Evolutionary conservation across 1,140 invertebrate genomes (phyloP), one percentile per base, ranked within the genome.

Genomic region (Cotesia chilonis): DNA sequence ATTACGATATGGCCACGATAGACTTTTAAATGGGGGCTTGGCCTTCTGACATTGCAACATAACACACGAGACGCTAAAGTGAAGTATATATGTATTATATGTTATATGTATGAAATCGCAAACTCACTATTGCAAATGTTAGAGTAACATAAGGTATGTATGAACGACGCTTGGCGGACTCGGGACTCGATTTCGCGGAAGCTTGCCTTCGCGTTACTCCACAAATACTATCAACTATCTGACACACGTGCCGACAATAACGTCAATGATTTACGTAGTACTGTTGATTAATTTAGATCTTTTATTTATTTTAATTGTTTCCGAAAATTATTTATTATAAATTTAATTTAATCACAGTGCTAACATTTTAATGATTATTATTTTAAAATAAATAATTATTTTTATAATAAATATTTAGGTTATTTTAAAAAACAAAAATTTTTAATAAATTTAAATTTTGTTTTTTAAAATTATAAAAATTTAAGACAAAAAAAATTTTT

Each of bases 141-240:
- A 47, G 41, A 47, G 37, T 65, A 41, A 9, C 36, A 20, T 35
- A 28, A 38, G 17, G 57, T 14, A 41, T 47, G 47, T 59, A 70
- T 41, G 41, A 52, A 68, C 66, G 72, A 61, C 71, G 57, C 68
- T 28, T 28, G 65, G 68, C 61, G 64, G 41, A 66, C 14, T 17
- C 17, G 38, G 7, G 47, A 71, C 52, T 72, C 75, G 36, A 60
- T 83, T 76, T 83, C 82, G 81, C 81, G 83, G 83, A 85, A 85
- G 78, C 75, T 80, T 72, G 77, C 78, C 80, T 84, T 83, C 81
- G 81, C 75, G 78, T 79, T 81, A 82, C 80, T 85, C 80, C 76
- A 74, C 79, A 74, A 82, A 84, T 83, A 84, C 82, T 79, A 79
- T 77, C 78, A 82, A 83, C 64, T 68, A 55, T 69, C 75, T 70